These are phyloP conservation scores for Dipodomys merriami DNA, from an alignment of 2,113 vertebrate genomes.

Conservation along the genomic window DNA sequence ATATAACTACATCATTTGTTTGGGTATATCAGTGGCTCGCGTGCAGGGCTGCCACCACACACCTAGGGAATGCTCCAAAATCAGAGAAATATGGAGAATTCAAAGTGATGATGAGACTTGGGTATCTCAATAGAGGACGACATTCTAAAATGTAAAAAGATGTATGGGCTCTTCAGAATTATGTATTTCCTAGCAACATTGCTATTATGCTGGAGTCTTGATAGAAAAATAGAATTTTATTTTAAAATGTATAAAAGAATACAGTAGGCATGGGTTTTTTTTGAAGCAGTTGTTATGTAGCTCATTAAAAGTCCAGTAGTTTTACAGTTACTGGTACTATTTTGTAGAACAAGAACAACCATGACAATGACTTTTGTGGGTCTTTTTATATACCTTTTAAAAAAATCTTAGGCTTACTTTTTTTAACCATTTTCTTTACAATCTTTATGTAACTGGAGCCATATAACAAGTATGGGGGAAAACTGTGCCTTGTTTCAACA, in stretches of 20 bases:
- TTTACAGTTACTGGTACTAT: no score
- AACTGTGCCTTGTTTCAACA: conserved; percentile 56
- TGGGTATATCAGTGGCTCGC: background rate
- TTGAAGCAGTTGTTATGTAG: background rate
- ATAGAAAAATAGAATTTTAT: background rate
- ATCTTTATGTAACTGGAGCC: background rate
- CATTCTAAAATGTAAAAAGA: background rate
- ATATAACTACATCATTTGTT: background rate
- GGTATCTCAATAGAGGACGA: background rate
- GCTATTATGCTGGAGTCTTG: background rate
- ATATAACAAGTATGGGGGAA: conserved; percentile 54
- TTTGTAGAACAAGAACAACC: background rate
- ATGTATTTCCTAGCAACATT: background rate
- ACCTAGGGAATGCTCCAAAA: background rate
- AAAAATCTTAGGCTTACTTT: conserved; percentile 37
- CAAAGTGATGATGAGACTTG: background rate
- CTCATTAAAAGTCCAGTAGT: background rate
- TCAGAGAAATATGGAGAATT: background rate
- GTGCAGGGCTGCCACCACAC: background rate
- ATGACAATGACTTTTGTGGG: background rate
- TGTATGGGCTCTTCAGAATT: background rate
- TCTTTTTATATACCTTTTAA: conserved; percentile 78
- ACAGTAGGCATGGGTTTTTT: no score
- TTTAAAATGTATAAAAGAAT: background rate
- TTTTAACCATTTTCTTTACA: conserved; percentile 39